Percentiles rank a stretch among this genome's conserved stretches.
Evolutionary conservation across 2,888 invertebrate genomes (phyloP).

Genomic region (Coenonympha glycerion): DNA sequence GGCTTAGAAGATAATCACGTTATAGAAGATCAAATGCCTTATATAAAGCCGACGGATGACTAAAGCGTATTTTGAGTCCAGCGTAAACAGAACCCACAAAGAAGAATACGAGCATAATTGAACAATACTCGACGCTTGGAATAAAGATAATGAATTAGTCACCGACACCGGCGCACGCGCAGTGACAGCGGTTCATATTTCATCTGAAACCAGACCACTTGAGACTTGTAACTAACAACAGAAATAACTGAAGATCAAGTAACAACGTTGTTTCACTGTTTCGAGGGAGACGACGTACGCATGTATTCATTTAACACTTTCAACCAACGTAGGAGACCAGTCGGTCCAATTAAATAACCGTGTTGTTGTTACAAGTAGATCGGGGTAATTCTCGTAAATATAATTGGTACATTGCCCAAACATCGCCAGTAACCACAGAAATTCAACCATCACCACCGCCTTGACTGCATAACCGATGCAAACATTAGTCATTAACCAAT

Average conservation of each 20-base stretch:
- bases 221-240: slow-evolving; percentile 24
- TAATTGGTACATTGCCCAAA: too few relatives aligned
- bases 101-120: slow-evolving; percentile 4
- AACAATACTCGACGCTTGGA: neutral
- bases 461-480: too few relatives aligned
- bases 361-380: too few relatives aligned
- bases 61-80: slow-evolving; percentile 4
- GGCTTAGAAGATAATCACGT: too few relatives aligned
- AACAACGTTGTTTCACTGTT: neutral
- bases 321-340: neutral
- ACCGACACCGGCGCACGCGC: too few relatives aligned
- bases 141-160: slow-evolving; percentile 22
- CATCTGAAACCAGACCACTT: slow-evolving; percentile 23
- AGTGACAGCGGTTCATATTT: slow-evolving; percentile 26
- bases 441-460: too few relatives aligned
- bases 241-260: slow-evolving; percentile 24
- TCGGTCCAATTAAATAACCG: too few relatives aligned
- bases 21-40: too few relatives aligned
- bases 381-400: too few relatives aligned
- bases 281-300: neutral
- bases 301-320: neutral
- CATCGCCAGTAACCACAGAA: too few relatives aligned
- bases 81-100: neutral
- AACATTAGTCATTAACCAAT: too few relatives aligned
- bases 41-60: neutral